These are phyloP conservation scores for Drosophila micromelanica DNA, from an alignment of 1,140 invertebrate species.

Conservation along the genomic window DNA sequence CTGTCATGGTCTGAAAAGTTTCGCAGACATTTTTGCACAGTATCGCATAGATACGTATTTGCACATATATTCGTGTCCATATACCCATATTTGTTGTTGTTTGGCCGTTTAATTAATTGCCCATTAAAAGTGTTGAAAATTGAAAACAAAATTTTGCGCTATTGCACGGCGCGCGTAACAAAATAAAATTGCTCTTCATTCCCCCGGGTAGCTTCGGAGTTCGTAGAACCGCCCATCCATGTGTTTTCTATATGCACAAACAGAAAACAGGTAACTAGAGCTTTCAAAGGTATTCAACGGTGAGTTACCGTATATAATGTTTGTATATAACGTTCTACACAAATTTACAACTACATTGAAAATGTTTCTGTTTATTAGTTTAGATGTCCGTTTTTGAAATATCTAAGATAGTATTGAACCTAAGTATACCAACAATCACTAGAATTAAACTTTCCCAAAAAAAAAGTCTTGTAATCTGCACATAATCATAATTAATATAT, in stretches of 20 bases:
- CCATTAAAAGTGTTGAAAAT: slow-evolving; percentile 82
- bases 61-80: background rate
- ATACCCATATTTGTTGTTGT: slow-evolving; percentile 56
- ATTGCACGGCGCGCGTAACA: slow-evolving; percentile 32
- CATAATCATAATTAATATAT: too few species aligned
- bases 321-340: background rate
- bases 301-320: background rate
- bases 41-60: background rate
- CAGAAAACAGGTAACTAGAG: background rate
- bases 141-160: slow-evolving; percentile 70
- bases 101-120: slow-evolving; percentile 76
- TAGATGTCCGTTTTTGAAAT: too few species aligned
- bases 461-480: too few species aligned
- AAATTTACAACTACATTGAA: too few species aligned
- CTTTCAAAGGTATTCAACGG: background rate
- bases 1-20: slow-evolving; percentile 30
- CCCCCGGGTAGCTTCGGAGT: slow-evolving; percentile 1
- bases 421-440: too few species aligned
- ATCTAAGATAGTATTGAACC: too few species aligned
- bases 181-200: slow-evolving; percentile 39
- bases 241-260: background rate
- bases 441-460: too few species aligned
- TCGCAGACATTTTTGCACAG: slow-evolving; percentile 18
- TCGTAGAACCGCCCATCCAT: slow-evolving; percentile 2
- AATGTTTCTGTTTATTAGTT: background rate